Evolutionary conservation across 2,888 invertebrate species (phyloP).

Genomic region (Electrophaes corylata): DNA sequence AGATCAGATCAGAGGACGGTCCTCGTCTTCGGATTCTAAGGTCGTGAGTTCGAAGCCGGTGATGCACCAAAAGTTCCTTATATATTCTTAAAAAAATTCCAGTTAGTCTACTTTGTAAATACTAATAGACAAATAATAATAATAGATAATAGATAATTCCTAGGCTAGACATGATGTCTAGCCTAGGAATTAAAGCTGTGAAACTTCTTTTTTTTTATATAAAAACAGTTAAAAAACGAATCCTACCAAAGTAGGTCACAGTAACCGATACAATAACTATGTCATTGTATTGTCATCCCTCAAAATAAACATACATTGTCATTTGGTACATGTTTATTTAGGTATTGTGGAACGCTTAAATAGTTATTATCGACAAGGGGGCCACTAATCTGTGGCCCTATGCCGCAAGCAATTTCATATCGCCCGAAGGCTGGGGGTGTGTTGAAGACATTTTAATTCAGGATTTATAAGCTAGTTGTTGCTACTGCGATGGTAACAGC

Average conservation of each 20-base stretch:
- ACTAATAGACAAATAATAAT: too few species aligned
- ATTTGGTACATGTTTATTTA: conserved; percentile 67
- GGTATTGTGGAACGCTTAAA: conserved; percentile 59
- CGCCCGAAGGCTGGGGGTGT: conserved; percentile 54
- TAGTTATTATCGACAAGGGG: conserved; percentile 56
- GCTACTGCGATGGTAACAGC: neutral
- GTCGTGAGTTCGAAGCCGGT: too few species aligned
- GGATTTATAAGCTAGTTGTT: conserved; percentile 20
- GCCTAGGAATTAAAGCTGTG: too few species aligned
- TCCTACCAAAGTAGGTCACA: conserved; percentile 14
- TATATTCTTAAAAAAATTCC: too few species aligned
- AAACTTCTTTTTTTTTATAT: too few species aligned
- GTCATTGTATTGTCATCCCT: conserved; percentile 44
- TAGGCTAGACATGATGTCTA: too few species aligned
- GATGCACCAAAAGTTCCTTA: too few species aligned
- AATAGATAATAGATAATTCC: too few species aligned
- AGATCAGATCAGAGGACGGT: too few species aligned
- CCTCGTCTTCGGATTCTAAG: too few species aligned
- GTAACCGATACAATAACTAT: conserved; percentile 36
- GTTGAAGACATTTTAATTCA: conserved; percentile 60
- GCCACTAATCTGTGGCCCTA: conserved; percentile 23
- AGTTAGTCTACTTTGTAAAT: too few species aligned
- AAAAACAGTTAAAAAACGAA: conserved; percentile 13
- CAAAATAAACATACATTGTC: conserved; percentile 61
- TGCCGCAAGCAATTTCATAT: conserved; percentile 50